Conservation (phyloP, 2,888 invertebrate genomes). For the Resseliella maxima region DNA sequence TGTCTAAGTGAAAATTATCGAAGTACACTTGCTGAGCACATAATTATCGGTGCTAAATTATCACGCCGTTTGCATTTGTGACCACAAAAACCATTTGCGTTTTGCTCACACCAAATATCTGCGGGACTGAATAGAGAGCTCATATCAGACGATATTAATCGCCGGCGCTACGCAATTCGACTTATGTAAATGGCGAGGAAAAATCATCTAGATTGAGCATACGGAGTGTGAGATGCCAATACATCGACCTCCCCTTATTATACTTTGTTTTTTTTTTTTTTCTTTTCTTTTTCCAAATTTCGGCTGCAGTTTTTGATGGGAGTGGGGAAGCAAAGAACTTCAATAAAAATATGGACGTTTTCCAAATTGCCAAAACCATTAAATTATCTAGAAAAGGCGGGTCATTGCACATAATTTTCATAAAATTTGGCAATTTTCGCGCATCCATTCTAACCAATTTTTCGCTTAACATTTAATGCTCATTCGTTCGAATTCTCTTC, state of each 20-base stretch:
- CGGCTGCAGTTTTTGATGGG: background rate
- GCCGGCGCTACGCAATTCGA: conserved; percentile 20
- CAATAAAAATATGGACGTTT: conserved; percentile 47
- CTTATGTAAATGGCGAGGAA: conserved; percentile 34
- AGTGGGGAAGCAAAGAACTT: background rate
- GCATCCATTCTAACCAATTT: background rate
- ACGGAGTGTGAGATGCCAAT: background rate
- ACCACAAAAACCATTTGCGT: conserved; percentile 32
- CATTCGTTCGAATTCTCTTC: background rate
- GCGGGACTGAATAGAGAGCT: background rate
- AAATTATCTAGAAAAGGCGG: conserved; percentile 54
- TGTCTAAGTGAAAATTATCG: background rate
- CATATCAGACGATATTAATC: conserved; percentile 47
- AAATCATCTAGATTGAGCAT: background rate
- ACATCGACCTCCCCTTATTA: background rate
- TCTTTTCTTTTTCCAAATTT: background rate
- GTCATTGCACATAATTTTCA: conserved; percentile 54
- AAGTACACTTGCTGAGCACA: conserved; percentile 28
- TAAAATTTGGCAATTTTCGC: conserved; percentile 51
- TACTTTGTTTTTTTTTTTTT: background rate
- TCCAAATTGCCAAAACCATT: conserved; percentile 53
- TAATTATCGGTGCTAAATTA: conserved; percentile 51
- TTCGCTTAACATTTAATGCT: background rate
- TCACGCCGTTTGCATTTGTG: conserved; percentile 38
- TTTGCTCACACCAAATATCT: background rate